Conservation (phyloP, 2,888 invertebrate genomes). For the Caenorhabditis zanzibari region DNA sequence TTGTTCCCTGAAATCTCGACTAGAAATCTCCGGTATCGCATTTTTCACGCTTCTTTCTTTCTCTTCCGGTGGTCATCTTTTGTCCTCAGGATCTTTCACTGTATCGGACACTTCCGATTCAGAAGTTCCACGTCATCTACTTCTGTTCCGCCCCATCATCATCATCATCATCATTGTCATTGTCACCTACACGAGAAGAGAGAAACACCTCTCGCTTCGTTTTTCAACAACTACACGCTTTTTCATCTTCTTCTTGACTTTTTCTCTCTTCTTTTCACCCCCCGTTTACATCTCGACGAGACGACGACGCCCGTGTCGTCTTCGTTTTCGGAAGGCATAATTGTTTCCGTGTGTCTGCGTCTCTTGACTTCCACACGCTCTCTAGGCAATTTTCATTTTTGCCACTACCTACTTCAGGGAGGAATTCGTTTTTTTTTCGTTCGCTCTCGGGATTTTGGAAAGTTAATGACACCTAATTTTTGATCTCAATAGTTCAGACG, state of each 20-base stretch:
- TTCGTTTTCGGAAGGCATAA: slow-evolving; percentile 16
- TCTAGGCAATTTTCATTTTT: neutral
- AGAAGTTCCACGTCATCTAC: slow-evolving; percentile 7
- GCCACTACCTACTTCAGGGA: slow-evolving; percentile 40
- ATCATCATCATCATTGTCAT: slow-evolving; percentile 14
- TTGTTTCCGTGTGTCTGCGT: slow-evolving; percentile 54
- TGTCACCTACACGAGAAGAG: neutral
- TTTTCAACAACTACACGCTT: neutral
- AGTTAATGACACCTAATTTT: too few relatives aligned
- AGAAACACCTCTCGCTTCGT: slow-evolving; percentile 4
- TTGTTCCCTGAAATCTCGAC: too few relatives aligned
- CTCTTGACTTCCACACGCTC: neutral
- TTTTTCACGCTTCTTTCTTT: neutral
- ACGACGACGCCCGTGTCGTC: slow-evolving; percentile 1
- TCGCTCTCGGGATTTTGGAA: too few relatives aligned
- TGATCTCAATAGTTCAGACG: too few relatives aligned
- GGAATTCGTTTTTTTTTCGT: too few relatives aligned
- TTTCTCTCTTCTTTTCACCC: too few relatives aligned
- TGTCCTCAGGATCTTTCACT: too few relatives aligned
- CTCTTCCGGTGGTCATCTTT: neutral
- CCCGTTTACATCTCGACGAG: too few relatives aligned
- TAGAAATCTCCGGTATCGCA: too few relatives aligned
- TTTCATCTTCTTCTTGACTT: slow-evolving; percentile 26
- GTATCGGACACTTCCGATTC: too few relatives aligned
- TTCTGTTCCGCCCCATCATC: slow-evolving; percentile 33